A percentile compares a stretch with the other conserved stretches of the same genome.
phyloP scores from a whole-genome alignment of 2,113 vertebrate genomes.

The Vicugna pacos region DNA sequence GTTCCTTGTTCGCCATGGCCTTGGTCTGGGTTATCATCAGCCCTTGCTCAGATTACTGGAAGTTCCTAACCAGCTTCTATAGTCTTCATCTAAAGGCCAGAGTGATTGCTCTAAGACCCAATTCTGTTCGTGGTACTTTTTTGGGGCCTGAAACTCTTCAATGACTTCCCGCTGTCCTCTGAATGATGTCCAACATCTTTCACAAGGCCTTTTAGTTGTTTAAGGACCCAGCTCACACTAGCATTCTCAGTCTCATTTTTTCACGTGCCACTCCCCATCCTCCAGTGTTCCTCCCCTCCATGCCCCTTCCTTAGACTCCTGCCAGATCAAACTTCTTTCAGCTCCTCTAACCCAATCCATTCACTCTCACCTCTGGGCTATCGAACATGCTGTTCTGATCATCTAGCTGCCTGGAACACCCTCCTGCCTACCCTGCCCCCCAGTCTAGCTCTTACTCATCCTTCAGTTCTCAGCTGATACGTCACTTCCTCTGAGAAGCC shows the following conservation, averaged over 20 bases:
- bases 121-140: neutral
- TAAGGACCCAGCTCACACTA: neutral
- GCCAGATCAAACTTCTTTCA: neutral
- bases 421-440: constrained; percentile 7
- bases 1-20: neutral
- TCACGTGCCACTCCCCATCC: neutral
- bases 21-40: neutral
- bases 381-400: constrained; percentile 55
- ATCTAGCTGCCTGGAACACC: constrained; percentile 63
- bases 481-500: constrained; percentile 80
- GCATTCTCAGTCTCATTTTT: neutral
- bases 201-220: neutral
- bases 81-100: neutral
- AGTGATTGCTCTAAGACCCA: neutral
- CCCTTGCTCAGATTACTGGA: neutral
- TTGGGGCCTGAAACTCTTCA: neutral
- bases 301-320: neutral
- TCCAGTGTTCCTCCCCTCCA: neutral
- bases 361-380: constrained; percentile 60
- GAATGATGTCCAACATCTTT: constrained; percentile 2
- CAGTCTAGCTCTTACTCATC: constrained; percentile 78
- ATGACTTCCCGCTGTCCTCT: constrained; percentile 27
- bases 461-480: constrained; percentile 39
- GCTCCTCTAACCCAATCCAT: neutral
- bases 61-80: neutral